A percentile compares a stretch with the other conserved stretches of the same genome.
Conservation (phyloP, 2,888 invertebrate genomes). For the Baccha elongata region DNA sequence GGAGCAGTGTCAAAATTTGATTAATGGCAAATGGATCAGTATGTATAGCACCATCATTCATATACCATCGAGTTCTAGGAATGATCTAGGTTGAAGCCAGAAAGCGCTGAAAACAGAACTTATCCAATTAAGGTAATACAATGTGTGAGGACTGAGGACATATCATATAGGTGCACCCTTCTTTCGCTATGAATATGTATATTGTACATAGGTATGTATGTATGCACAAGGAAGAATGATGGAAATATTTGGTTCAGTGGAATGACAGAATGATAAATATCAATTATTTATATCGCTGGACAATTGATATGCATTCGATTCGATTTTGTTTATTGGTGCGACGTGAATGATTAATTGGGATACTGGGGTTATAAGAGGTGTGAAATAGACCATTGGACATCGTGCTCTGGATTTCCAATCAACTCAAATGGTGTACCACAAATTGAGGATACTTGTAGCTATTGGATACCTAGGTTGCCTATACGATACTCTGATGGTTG, state of each 20-base stretch:
- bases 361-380: constrained; percentile 37
- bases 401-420: constrained; percentile 22
- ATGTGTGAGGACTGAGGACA: constrained; percentile 36
- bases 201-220: too few species aligned
- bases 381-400: constrained; percentile 20
- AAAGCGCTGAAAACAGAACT: background rate
- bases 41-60: background rate
- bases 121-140: constrained; percentile 67
- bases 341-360: constrained; percentile 54
- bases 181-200: background rate
- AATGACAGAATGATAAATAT: constrained; percentile 62
- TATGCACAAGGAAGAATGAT: constrained; percentile 4
- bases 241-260: constrained; percentile 39
- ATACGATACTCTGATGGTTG: too few species aligned
- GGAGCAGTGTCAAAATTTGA: constrained; percentile 53
- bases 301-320: constrained; percentile 62
- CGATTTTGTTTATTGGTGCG: constrained; percentile 63
- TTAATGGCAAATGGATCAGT: constrained; percentile 61
- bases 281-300: constrained; percentile 62
- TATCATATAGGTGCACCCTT: background rate
- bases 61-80: background rate
- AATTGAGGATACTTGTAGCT: constrained; percentile 6
- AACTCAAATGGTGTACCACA: constrained; percentile 31
- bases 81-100: too few species aligned
- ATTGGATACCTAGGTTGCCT: too few species aligned